Percentiles rank a stretch among this genome's conserved stretches.
phyloP scores from a whole-genome alignment of 2,113 vertebrate genomes.

The Athene cunicularia region DNA sequence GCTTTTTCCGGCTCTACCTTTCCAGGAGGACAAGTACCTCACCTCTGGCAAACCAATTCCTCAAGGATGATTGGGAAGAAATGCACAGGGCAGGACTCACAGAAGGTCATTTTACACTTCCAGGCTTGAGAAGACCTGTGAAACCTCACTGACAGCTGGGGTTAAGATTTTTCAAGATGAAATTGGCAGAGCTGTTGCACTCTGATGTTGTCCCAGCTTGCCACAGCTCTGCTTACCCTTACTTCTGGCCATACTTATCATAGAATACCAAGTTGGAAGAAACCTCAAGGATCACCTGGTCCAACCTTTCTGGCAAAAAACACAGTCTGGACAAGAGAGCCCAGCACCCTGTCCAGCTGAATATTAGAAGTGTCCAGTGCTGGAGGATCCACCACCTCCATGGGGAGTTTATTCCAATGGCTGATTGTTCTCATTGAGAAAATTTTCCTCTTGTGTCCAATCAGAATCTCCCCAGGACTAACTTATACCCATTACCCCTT shows the following conservation, averaged over 20 bases:
- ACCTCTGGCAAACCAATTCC: neutral
- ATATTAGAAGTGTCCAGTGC: too few species aligned
- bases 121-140: neutral
- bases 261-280: too few species aligned
- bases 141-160: neutral
- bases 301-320: too few species aligned
- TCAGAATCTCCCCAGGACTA: too few species aligned
- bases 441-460: too few species aligned
- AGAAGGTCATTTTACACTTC: neutral
- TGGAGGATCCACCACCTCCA: too few species aligned
- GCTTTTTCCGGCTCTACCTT: neutral
- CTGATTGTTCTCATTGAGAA: too few species aligned
- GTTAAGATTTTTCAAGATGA: neutral
- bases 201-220: neutral
- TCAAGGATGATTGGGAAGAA: rapidly evolving
- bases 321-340: too few species aligned
- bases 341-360: too few species aligned
- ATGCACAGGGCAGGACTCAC: neutral
- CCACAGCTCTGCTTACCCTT: neutral
- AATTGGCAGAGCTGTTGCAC: neutral
- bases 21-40: neutral
- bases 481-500: too few species aligned
- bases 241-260: neutral
- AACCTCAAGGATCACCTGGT: too few species aligned
- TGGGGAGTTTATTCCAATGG: too few species aligned